A percentile compares a stretch with the other conserved stretches of the same genome.
These are phyloP conservation scores for Oryzias woworae DNA, from an alignment of 2,113 vertebrate species.

Conservation along the genomic window DNA sequence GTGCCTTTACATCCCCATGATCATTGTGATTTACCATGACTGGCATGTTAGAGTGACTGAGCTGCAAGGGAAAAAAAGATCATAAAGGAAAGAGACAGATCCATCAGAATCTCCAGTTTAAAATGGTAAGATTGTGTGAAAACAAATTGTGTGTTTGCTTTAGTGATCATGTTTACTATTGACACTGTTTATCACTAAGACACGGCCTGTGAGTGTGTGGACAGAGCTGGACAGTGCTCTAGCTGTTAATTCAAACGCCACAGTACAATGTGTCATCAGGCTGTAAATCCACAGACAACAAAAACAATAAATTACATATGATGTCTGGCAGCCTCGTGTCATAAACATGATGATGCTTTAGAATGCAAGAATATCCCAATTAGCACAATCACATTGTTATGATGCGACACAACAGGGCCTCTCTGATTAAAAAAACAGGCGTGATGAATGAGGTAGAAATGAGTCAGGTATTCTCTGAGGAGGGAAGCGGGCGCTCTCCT, in stretches of 20 bases:
- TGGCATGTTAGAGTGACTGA: too few species aligned
- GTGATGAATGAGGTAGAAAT: slow-evolving; percentile 58
- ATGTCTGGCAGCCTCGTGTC: slow-evolving; percentile 32
- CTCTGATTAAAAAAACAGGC: slow-evolving; percentile 63
- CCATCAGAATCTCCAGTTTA: too few species aligned
- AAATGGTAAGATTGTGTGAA: not conserved
- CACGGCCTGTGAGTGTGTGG: not conserved
- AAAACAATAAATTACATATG: slow-evolving; percentile 36
- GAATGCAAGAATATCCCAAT: slow-evolving; percentile 41
- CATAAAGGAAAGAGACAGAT: too few species aligned
- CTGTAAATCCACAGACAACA: slow-evolving; percentile 35
- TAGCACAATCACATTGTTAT: slow-evolving; percentile 58
- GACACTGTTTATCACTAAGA: slow-evolving; percentile 1
- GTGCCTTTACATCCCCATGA: too few species aligned
- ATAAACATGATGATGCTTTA: slow-evolving; percentile 40
- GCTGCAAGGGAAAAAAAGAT: too few species aligned
- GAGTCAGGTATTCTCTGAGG: slow-evolving; percentile 35
- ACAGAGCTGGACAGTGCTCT: not conserved
- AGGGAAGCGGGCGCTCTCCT: slow-evolving; percentile 21
- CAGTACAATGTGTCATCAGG: slow-evolving; percentile 41
- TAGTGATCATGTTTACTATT: not conserved
- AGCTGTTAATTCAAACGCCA: slow-evolving; percentile 33
- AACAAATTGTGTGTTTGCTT: not conserved
- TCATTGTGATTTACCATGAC: too few species aligned
- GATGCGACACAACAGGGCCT: slow-evolving; percentile 35